Base-by-base conservation (phyloP, 2,888 invertebrate species). In the Artemia sinica region DNA sequence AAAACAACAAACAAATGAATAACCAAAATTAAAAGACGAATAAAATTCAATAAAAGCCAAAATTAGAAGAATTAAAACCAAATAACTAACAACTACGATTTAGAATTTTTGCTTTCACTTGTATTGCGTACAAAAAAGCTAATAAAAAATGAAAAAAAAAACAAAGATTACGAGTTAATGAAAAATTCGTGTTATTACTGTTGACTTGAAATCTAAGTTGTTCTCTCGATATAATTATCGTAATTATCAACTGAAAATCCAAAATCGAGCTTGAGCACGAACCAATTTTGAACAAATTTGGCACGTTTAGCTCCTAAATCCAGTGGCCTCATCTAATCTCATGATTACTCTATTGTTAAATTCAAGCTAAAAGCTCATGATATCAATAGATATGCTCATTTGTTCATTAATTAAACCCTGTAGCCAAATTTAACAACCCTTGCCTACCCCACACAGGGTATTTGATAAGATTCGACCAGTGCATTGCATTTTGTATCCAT, bases 211-310 rank as follows among this genome's bases (percentile, higher is more conserved):
- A 28, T 28, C 28, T 28, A 28, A 28, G 28, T 28, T 28, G 4
- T 28, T 28, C 28, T 28, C 28, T 28, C 28, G 4, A 28, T 28
- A 28, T 28, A 28, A 28, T 28, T 28, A 28, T 28, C 28, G 28
- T 51, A 67, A 28, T 28, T 49, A 67, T 58, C 58, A 52, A 67
- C 58, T 58, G 58, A 67, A n/a, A 67, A 18, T 14, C 67, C 58
- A 48, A 52, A 18, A 50, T 67, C 49, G 50, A 14, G n/a, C 11
- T n/a, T 66, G 48, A 8, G 48, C 7, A 41, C 10, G 66, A 41
- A 28, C 11, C 1, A n/a, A n/a, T 9, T 28, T 13, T 8, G 28
- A 66, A 18, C 8, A 28, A 28, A 66, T 49, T 11, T 48, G 48
- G 48, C n/a, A n/a, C 50, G 48, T 67, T 41, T 18, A 12, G 13